Evolutionary conservation across 2,888 invertebrate genomes (phyloP).

Genomic region (Entomobrya proxima): DNA sequence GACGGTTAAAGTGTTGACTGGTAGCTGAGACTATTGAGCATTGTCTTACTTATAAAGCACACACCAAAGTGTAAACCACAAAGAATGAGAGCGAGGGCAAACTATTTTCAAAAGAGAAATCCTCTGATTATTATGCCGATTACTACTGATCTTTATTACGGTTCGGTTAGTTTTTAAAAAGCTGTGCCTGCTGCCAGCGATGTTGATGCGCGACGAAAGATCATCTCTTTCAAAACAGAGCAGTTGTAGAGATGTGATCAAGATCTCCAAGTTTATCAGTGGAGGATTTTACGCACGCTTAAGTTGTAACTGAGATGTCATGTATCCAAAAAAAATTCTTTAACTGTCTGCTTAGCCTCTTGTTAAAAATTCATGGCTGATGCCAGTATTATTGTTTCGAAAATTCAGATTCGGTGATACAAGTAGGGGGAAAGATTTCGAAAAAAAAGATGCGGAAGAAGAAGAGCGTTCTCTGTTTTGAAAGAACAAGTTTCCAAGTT

Average conservation of each 20-base stretch:
- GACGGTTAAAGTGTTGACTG: neutral
- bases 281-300: constrained; percentile 34
- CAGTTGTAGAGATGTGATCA: neutral
- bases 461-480: constrained; percentile 51
- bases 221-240: neutral
- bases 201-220: neutral
- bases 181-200: neutral
- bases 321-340: constrained; percentile 30
- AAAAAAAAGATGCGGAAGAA: constrained; percentile 63
- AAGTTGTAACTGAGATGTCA: constrained; percentile 54
- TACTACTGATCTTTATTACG: constrained; percentile 11
- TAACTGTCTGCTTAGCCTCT: neutral
- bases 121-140: neutral
- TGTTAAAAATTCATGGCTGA: constrained; percentile 19
- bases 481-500: constrained; percentile 39
- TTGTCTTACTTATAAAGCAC: constrained; percentile 1
- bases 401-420: neutral
- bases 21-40: neutral
- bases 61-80: neutral
- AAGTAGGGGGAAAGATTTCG: neutral
- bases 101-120: neutral
- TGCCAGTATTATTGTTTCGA: neutral
- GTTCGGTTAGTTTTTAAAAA: constrained; percentile 15
- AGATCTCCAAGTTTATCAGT: neutral
- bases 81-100: too few species aligned